Percentiles rank a stretch among this genome's conserved stretches.
These are phyloP conservation scores for Oryzias woworae DNA, from an alignment of 2,113 vertebrate genomes.

Conservation along the genomic window DNA sequence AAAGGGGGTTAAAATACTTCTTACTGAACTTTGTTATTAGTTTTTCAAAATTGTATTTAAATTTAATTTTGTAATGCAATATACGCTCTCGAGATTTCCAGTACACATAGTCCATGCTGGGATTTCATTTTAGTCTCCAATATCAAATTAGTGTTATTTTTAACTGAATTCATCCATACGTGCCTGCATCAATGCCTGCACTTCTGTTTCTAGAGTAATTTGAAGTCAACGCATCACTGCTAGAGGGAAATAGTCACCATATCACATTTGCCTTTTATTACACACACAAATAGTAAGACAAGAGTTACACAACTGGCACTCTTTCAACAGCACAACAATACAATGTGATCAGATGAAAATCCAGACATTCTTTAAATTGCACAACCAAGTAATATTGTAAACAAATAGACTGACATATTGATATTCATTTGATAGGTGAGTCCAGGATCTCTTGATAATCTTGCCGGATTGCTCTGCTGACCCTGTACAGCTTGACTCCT, in stretches of 20 bases:
- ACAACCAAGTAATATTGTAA: slow-evolving; percentile 74
- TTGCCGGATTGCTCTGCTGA: slow-evolving; percentile 82
- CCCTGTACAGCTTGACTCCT: slow-evolving; percentile 90
- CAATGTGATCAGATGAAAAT: slow-evolving; percentile 73
- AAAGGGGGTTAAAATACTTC: not conserved
- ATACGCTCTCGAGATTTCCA: not conserved
- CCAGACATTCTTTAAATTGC: slow-evolving; percentile 77
- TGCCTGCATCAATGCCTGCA: not conserved
- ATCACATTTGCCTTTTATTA: slow-evolving; percentile 70
- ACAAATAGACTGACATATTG: slow-evolving; percentile 54
- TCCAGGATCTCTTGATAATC: slow-evolving; percentile 96
- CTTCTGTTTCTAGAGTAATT: slow-evolving; percentile 37
- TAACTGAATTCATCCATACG: too few species aligned
- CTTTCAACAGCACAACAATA: slow-evolving; percentile 74
- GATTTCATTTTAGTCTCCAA: slow-evolving; percentile 6
- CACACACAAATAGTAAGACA: slow-evolving; percentile 77
- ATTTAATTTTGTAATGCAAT: not conserved
- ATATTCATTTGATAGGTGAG: slow-evolving; percentile 90
- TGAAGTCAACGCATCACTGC: slow-evolving; percentile 53
- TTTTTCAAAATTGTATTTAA: not conserved
- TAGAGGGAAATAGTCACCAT: slow-evolving; percentile 43
- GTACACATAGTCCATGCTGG: slow-evolving; percentile 25
- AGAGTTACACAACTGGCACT: slow-evolving; percentile 74
- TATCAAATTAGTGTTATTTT: too few species aligned
- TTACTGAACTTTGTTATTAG: not conserved